Evolutionary conservation across 2,113 vertebrate genomes (phyloP), one percentile per base, ranked within the genome.

Genomic region (Cyanistes caeruleus): DNA sequence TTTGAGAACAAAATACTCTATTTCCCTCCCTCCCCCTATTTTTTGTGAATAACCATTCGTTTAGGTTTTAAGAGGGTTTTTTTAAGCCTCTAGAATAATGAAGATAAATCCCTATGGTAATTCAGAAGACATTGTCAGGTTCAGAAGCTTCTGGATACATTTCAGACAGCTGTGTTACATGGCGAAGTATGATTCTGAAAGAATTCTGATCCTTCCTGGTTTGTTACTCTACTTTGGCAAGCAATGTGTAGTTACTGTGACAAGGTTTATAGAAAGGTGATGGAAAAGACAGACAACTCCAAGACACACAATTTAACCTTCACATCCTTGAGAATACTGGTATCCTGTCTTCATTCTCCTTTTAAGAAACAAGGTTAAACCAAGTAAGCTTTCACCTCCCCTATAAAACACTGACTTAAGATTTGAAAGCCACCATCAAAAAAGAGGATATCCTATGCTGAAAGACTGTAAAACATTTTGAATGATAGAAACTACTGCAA

Each of bases 11-110:
- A 88, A 95, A 58, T 17, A 87, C 5, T 13, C 0, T 9, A 10
- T 20, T 17, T 25, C 8, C 14, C 15, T 7, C 3, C 2, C 3
- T 7, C 4, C 3, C 0, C 0, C 10, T 15, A n/a, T n/a, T 70
- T 79, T 82, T 35, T 14, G 4, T 52, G 11, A 2, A 11, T 63
- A 3, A 8, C 43, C 43, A 43, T 15, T 43, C 13, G 20, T 77
- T 89, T 64, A 25, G 35, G 46, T 62, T 53, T 52, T 35, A 51
- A 64, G 31, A 11, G 17, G 9, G 1, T 2, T 20, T 39, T 41
- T 76, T 70, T 23, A 60, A 91, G 23, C 7, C 37, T 16, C 16
- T 37, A 58, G 37, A 89, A 91, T 46, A 37, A 58, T 10, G 3
- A 72, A 67, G 18, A 92, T 5, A 21, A 86, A 9, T 74, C 19